A percentile compares a stretch with the other conserved stretches of the same genome.
Evolutionary conservation across 1,140 invertebrate genomes (phyloP).

Genomic region (Cyphomyrmex costatus): DNA sequence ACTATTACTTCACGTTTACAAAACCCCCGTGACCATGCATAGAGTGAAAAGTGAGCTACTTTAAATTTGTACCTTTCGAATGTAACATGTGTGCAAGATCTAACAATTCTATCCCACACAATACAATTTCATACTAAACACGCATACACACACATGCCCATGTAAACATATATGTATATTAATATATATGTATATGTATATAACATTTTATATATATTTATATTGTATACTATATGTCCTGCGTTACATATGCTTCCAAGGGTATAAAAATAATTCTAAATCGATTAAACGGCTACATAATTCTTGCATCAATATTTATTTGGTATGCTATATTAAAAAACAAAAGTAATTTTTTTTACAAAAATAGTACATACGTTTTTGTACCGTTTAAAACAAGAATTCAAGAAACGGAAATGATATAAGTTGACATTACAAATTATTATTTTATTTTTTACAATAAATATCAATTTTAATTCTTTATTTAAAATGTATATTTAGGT

Average conservation of each 20-base stretch:
- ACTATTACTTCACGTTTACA: not conserved
- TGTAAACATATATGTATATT: not conserved
- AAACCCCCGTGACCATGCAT: not conserved
- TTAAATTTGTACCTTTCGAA: slow-evolving; percentile 43
- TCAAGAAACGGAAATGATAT: not conserved
- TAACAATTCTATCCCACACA: not conserved
- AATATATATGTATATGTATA: not conserved
- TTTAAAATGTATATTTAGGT: not conserved
- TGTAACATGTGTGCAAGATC: slow-evolving; percentile 19
- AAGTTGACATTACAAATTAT: slow-evolving; percentile 14
- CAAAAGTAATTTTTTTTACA: not conserved
- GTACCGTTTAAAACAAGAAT: not conserved
- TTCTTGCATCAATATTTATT: slow-evolving; percentile 7
- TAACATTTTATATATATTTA: not conserved
- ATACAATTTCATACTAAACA: slow-evolving; percentile 21
- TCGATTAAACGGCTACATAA: not conserved
- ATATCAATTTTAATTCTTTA: not conserved
- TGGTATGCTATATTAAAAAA: not conserved
- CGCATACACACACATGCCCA: not conserved
- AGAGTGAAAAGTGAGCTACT: slow-evolving; percentile 19
- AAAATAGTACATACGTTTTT: not conserved
- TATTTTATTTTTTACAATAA: not conserved
- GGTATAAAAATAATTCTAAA: slow-evolving; percentile 30
- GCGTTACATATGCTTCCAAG: not conserved
- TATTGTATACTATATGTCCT: not conserved